A percentile compares a stretch with the other conserved stretches of the same genome.
phyloP scores from a whole-genome alignment of 2,113 vertebrate genomes.

The Myodes glareolus region DNA sequence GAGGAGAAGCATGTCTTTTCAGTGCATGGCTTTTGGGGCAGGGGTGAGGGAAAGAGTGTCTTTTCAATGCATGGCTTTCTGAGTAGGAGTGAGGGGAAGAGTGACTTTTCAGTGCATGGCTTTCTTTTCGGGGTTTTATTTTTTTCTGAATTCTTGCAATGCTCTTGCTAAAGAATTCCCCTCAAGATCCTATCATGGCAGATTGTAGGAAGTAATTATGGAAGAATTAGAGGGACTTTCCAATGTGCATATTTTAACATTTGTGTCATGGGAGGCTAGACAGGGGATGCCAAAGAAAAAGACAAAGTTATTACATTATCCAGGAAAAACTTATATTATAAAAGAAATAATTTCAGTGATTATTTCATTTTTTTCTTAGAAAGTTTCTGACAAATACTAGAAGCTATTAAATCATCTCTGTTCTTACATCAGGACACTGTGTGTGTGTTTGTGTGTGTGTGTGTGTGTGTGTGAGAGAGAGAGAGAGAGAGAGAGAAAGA shows the following conservation, averaged over 20 bases:
- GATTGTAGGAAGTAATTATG: neutral
- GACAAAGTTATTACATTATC: neutral
- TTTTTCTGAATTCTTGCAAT: neutral
- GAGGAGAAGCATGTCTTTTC: neutral
- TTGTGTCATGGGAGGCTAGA: neutral
- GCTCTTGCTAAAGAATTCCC: neutral
- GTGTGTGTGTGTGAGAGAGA: neutral
- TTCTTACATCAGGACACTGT: neutral
- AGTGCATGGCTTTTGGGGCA: no score
- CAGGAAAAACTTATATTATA: neutral
- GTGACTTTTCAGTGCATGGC: neutral
- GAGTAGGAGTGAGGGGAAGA: neutral
- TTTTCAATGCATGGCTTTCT: neutral
- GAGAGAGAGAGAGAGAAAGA: no score
- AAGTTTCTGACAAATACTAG: neutral
- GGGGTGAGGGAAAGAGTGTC: neutral
- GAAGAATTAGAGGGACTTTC: neutral
- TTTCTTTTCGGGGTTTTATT: neutral
- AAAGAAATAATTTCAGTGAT: neutral
- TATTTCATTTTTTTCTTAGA: slow-evolving; percentile 14
- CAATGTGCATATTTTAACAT: neutral
- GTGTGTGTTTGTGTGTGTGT: neutral
- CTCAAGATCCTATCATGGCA: neutral
- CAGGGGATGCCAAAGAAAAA: neutral
- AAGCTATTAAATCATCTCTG: neutral